Percentiles rank a stretch among this genome's conserved stretches.
phyloP scores from a whole-genome alignment of 2,888 invertebrate species.

The Caenorhabditis sp. region DNA sequence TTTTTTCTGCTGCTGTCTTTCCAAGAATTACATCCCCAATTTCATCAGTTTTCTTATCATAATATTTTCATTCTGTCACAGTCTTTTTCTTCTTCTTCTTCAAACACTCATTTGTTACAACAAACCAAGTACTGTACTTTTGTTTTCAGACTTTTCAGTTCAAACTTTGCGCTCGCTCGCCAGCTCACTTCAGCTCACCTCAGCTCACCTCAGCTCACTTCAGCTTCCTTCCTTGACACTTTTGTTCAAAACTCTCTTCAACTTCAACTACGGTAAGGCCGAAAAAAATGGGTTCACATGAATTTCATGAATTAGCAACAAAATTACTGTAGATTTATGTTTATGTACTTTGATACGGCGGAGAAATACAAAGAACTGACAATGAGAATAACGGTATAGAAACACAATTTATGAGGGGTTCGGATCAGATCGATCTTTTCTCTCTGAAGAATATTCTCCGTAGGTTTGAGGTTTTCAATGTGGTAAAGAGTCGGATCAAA shows the following conservation, averaged over 20 bases:
- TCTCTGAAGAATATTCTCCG: too few species aligned
- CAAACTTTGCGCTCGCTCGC: too few species aligned
- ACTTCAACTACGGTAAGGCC: background rate
- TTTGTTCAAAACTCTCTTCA: background rate
- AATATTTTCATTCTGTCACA: too few species aligned
- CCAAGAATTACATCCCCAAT: too few species aligned
- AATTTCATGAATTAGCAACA: background rate
- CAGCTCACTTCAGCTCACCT: background rate
- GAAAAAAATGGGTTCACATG: background rate
- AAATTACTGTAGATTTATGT: background rate
- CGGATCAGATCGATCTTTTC: too few species aligned
- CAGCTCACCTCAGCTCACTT: slow-evolving; percentile 1
- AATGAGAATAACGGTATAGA: background rate
- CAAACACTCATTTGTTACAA: too few species aligned
- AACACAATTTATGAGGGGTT: background rate
- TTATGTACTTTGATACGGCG: background rate
- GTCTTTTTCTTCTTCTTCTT: too few species aligned
- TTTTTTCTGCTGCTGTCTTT: too few species aligned
- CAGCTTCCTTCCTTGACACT: background rate
- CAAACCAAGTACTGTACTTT: too few species aligned
- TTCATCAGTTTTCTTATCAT: too few species aligned
- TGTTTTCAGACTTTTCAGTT: background rate
- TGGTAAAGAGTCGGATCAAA: too few species aligned
- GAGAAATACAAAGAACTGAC: background rate
- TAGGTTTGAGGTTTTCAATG: too few species aligned